Evolutionary conservation across 2,113 vertebrate species (phyloP), one percentile per base, ranked within the genome.

Genomic region (Megaleporinus macrocephalus): DNA sequence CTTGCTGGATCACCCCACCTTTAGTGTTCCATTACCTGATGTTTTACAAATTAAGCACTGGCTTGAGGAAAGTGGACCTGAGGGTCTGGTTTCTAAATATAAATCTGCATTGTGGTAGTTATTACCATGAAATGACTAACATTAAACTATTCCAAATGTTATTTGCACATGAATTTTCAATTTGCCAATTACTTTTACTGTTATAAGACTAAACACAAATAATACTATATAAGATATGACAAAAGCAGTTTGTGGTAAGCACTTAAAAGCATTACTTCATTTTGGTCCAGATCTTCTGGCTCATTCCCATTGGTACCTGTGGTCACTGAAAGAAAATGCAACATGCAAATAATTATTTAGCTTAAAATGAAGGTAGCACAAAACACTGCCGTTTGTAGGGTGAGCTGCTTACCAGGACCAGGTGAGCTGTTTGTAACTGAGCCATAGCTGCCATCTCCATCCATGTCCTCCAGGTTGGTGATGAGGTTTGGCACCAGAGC

Each of bases 251-350:
- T 55, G 5, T 55, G 53, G 1, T 6, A 2, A 55, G 0, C 14
- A 22, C 41, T 66, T 66, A 1, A 71, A 85, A 5, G 49, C 18
- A 79, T 91, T 92, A 94, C 93, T 87, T 11, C 81, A 80, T 78
- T 90, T 33, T 83, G 73, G 51, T 86, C 82, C 26, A 55, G 84
- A 36, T 92, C 92, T 22, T 87, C 84, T 36, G 91, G 88, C 14
- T 88, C 92, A 14, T 76, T 83, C 0, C 73, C 83, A 79, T 88
- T 88, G 30, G 86, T 83, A 69, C 81, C 68, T 82, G 51, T 85
- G 16, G 76, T 78, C 66, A 84, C 87, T 89, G 68, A 33, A 51
- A 15, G 53, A 71, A 36, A 7, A 10, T 24, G 1, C n/a, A 51
- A 30, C 16, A 44, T 10, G 57, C 22, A 51, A 51, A 16, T 9